Base-by-base conservation (phyloP, 2,888 invertebrate species). In the Melanargia galathea region DNA sequence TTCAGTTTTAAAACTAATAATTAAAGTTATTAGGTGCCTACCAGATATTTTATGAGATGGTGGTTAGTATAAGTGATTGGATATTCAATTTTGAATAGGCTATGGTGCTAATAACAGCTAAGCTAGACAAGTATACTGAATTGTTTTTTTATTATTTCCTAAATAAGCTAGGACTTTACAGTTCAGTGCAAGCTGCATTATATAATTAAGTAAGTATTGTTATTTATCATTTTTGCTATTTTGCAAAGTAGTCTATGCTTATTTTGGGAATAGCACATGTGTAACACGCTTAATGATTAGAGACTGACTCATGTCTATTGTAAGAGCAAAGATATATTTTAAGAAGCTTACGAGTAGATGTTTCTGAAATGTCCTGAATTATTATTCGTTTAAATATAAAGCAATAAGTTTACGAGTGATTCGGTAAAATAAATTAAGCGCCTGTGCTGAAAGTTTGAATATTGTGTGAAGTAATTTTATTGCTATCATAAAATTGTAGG, bases 61-160 rank as follows among this genome's bases (percentile, higher is more conserved):
- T 26, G 40, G 24, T n/a, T 6, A 18, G 26, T 49, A 33, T 45
- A 7, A 38, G 10, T 11, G 48, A 38, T 24, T 33, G 49, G 22
- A 49, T 52, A 52, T 52, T 20, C 18, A 35, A 35, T 20, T 67
- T 63, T 72, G 67, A 43, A 62, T 78, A 77, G 81, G 75, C 81
- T 81, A 82, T 86, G 86, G 86, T 86, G 86, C 86, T 86, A 86
- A 80, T 73, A 77, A 79, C 52, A 52, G 52, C 52, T 52, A 22
- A 20, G 52, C 78, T 66, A 76, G 78, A 46, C 38, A 54, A 33
- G 20, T 13, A 46, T 72, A 73, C 71, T 75, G 72, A 70, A 70
- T 48, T 48, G 52, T 49, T 55, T 56, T 52, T 13, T 33, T 24
- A 26, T 20, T 57, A 43, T 58, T 58, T 58, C 54, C 57, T n/a